Evolutionary conservation across 2,888 invertebrate species (phyloP), one percentile per base, ranked within the genome.

Genomic region (Pristionchus arcanus): DNA sequence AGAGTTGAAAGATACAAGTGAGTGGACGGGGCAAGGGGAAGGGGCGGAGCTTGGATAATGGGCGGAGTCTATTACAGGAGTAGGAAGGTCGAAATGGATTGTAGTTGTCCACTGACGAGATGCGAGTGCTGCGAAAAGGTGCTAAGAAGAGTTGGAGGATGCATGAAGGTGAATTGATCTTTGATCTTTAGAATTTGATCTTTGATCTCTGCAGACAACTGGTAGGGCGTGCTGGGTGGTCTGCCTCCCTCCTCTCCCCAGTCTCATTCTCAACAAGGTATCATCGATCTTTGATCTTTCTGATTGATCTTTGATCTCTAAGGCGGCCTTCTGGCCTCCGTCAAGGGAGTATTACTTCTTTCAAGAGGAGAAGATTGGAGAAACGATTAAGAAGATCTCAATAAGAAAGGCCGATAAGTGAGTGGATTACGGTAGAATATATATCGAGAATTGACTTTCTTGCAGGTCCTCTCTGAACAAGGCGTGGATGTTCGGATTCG

Each of bases 311-410:
- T 53, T 81, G 74, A 77, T 77, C 81, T 28, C 71, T 13, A 90
- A 92, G 92, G 68, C 91, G 9, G 93, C 92, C 15, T 94, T 94
- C 90, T 94, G 93, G 93, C 94, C 94, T 11, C 94, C 94, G 5
- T 91, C 90, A 0, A 90, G 92, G 16, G 92, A 91, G 25, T 93
- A 94, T 84, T 93, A 90, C 91, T 94, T 93, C 91, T 93, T 92
- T 90, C 66, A 90, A 42, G 90, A 91, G 59, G 77, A 86, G 3
- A 77, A 77, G 28, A 49, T 49, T 28, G 63, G 42, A 34, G 88
- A 42, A 4, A 37, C 86, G 68, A 25, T 74, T 49, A 87, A 87
- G 68, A 42, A 71, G 28, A 53, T 84, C 34, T 68, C 66, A 13
- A 77, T 89, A 16, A 87, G 88, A 31, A 90, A 63, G 59, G 90